These are phyloP conservation scores for Drosophila lini DNA, from an alignment of 1,140 invertebrate genomes.

Conservation along the genomic window DNA sequence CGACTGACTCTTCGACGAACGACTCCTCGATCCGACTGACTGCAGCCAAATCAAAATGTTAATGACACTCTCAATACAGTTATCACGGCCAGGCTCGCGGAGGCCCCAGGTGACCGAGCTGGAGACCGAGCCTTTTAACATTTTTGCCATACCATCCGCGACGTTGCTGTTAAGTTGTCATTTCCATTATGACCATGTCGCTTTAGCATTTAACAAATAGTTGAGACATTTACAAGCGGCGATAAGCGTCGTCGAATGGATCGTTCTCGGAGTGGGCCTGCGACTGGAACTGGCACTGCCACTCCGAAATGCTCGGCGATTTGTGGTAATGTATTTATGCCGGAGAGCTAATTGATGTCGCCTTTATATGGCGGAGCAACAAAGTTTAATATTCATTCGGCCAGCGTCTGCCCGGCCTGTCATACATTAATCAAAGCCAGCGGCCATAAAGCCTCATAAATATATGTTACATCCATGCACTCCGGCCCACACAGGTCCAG, in stretches of 20 bases:
- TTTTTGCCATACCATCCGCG: conserved; percentile 59
- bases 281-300: background rate
- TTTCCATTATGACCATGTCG: conserved; percentile 84
- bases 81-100: conserved; percentile 48
- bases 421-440: conserved; percentile 70
- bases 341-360: conserved; percentile 68
- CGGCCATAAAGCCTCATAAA: conserved; percentile 69
- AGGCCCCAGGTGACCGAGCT: conserved; percentile 4
- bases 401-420: conserved; percentile 31
- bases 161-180: conserved; percentile 77
- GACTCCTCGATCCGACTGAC: conserved; percentile 6
- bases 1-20: background rate
- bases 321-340: conserved; percentile 78
- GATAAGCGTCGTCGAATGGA: conserved; percentile 51
- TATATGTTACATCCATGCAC: conserved; percentile 22
- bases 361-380: conserved; percentile 61
- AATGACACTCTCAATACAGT: conserved; percentile 84
- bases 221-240: conserved; percentile 83
- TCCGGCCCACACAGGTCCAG: conserved; percentile 59
- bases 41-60: conserved; percentile 81
- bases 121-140: conserved; percentile 72
- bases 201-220: conserved; percentile 84
- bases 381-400: conserved; percentile 73
- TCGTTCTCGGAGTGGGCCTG: background rate
- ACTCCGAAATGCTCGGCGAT: conserved; percentile 62